Evolutionary conservation across 1,140 invertebrate species (phyloP).

Genomic region (Gonioctena quinquepunctata): DNA sequence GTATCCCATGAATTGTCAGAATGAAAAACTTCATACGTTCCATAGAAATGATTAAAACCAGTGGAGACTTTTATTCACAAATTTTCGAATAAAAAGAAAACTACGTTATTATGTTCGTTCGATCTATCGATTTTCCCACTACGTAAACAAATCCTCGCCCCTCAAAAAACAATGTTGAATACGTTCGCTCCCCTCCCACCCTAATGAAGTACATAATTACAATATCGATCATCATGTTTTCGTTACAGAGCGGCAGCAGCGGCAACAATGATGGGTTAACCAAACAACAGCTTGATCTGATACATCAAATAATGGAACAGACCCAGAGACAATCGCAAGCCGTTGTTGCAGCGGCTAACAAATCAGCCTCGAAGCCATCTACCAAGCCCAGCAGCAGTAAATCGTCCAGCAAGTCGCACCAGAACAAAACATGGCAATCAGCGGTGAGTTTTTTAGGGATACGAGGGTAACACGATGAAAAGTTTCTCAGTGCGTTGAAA

Average conservation of each 20-base stretch:
- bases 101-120: too few species aligned
- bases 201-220: not conserved
- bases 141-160: too few species aligned
- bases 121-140: too few species aligned
- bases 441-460: constrained; percentile 27
- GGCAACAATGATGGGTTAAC: constrained; percentile 68
- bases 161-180: not conserved
- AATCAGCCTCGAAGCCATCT: constrained; percentile 46
- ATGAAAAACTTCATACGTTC: too few species aligned
- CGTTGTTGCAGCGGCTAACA: constrained; percentile 46
- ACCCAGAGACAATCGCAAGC: constrained; percentile 61
- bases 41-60: too few species aligned
- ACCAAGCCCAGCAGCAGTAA: constrained; percentile 36
- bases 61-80: too few species aligned
- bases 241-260: constrained; percentile 55
- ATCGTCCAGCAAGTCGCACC: constrained; percentile 20
- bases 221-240: not conserved
- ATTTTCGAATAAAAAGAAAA: too few species aligned
- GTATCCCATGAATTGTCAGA: too few species aligned
- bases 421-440: constrained; percentile 19
- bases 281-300: constrained; percentile 74
- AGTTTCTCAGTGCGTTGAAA: too few species aligned
- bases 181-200: not conserved
- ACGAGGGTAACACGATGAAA: too few species aligned
- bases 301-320: constrained; percentile 79